Evolutionary conservation across 2,113 vertebrate genomes (phyloP).

Genomic region (Passerina amoena): DNA sequence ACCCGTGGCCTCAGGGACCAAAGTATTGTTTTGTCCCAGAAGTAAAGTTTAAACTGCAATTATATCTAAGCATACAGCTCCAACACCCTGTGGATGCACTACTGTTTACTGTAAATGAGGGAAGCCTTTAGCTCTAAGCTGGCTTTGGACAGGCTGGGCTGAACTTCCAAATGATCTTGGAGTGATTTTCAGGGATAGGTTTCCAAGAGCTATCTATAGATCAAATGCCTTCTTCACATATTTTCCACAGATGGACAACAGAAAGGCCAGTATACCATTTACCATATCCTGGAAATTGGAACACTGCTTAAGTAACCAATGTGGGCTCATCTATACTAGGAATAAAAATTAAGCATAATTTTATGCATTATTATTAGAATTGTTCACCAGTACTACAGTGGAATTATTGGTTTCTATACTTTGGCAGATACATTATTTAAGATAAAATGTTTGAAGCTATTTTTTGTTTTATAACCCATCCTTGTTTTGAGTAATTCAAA

Average conservation of each 20-base stretch:
- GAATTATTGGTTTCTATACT: not conserved
- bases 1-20: rapidly evolving
- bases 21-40: not conserved
- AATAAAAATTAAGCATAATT: not conserved
- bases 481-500: not conserved
- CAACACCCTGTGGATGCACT: not conserved
- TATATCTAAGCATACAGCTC: not conserved
- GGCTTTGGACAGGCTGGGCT: not conserved
- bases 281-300: not conserved
- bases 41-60: not conserved
- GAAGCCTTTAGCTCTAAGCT: not conserved
- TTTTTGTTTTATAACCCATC: not conserved
- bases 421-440: not conserved
- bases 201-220: slow-evolving; percentile 47
- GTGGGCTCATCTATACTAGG: not conserved
- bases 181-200: not conserved
- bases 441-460: not conserved
- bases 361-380: not conserved
- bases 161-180: not conserved
- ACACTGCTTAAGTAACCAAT: not conserved
- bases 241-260: not conserved
- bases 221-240: slow-evolving; percentile 25
- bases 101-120: not conserved
- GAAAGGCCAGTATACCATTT: not conserved
- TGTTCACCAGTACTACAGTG: not conserved